Evolutionary conservation across 2,113 vertebrate species (phyloP).

Genomic region (Nothocercus julius): DNA sequence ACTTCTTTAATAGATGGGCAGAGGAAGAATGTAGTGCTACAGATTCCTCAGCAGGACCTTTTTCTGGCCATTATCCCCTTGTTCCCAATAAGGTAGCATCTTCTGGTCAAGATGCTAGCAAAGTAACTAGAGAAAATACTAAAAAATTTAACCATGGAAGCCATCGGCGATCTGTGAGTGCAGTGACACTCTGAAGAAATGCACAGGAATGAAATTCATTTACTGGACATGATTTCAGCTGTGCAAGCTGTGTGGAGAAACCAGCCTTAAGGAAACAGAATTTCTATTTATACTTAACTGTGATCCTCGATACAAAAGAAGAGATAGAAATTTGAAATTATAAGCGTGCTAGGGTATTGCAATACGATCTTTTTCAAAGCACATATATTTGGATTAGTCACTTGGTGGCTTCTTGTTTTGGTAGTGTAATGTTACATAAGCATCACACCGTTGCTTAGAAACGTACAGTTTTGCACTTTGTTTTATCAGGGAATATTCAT

Average conservation of each 20-base stretch:
- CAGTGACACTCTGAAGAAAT: conserved; percentile 75
- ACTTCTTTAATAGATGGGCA: conserved; percentile 9
- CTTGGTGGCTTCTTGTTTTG: background rate
- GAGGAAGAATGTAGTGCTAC: background rate
- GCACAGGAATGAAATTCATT: background rate
- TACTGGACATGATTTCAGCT: background rate
- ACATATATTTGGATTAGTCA: background rate
- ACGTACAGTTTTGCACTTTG: background rate
- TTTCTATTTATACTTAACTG: background rate
- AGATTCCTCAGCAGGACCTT: background rate
- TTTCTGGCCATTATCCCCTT: background rate
- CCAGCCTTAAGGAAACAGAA: background rate
- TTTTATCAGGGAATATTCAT: background rate
- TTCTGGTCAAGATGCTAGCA: background rate
- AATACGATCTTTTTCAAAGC: background rate
- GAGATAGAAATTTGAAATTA: rapidly evolving
- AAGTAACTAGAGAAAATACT: background rate
- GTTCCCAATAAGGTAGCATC: background rate
- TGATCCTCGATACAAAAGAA: background rate
- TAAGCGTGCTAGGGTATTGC: background rate
- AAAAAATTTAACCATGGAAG: background rate
- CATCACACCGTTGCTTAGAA: background rate
- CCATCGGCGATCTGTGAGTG: conserved; percentile 78
- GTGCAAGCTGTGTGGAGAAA: background rate
- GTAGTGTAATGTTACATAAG: background rate